phyloP scores from a whole-genome alignment of 1,140 invertebrate species.

The Pomacea maculata region DNA sequence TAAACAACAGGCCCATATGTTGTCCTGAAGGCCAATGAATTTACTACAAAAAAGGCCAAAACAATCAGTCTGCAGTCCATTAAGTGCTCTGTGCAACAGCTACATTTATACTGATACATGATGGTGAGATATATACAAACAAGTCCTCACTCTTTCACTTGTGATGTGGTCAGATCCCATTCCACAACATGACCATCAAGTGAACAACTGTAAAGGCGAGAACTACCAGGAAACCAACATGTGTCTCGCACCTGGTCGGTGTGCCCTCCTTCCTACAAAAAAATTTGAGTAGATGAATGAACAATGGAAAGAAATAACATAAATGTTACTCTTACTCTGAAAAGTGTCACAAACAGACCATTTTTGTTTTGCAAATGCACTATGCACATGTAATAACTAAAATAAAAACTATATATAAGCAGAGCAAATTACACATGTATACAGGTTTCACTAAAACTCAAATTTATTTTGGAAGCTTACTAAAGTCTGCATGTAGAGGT shows the following conservation, averaged over 20 bases:
- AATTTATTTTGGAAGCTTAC: too few species aligned
- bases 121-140: too few species aligned
- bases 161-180: conserved; percentile 66
- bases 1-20: not conserved
- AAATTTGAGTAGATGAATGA: conserved; percentile 12
- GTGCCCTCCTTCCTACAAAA: conserved; percentile 66
- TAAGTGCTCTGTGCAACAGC: too few species aligned
- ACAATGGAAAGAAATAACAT: not conserved
- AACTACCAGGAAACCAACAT: conserved; percentile 64
- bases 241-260: conserved; percentile 68
- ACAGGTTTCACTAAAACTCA: too few species aligned
- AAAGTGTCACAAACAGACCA: too few species aligned
- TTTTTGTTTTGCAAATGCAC: too few species aligned
- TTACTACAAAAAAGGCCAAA: not conserved
- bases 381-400: too few species aligned
- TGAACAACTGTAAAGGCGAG: conserved; percentile 69
- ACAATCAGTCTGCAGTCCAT: not conserved
- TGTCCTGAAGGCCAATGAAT: not conserved
- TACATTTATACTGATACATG: too few species aligned
- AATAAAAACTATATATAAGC: too few species aligned
- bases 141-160: conserved; percentile 63
- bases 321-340: too few species aligned
- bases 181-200: conserved; percentile 67
- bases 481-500: too few species aligned
- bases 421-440: too few species aligned